Conservation (phyloP, 2,113 vertebrate species). For the Trogon melanurus region DNA sequence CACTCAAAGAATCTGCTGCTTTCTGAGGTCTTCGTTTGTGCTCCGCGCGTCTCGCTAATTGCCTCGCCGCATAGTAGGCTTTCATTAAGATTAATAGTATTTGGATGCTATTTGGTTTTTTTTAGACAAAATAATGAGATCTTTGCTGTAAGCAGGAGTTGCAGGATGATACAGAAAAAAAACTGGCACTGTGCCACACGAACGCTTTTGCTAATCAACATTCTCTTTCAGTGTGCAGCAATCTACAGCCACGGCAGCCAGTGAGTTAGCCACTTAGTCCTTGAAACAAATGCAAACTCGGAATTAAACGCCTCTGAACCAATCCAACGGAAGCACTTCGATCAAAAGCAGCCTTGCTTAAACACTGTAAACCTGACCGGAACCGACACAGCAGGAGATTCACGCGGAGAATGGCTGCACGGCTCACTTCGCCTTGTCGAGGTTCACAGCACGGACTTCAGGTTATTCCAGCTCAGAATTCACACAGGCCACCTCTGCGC, state of each 20-base stretch:
- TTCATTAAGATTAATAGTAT: conserved; percentile 25
- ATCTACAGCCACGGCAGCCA: background rate
- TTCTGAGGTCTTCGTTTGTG: background rate
- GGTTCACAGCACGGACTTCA: background rate
- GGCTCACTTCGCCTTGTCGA: background rate
- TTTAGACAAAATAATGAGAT: conserved; percentile 58
- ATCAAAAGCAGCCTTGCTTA: background rate
- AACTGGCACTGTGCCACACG: background rate
- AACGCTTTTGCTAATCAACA: conserved; percentile 9
- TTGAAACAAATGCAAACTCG: background rate
- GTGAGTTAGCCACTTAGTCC: background rate
- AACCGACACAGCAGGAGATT: background rate
- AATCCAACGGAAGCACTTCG: background rate
- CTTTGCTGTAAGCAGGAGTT: conserved; percentile 47
- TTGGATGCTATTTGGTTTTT: conserved; percentile 66
- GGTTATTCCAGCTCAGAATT: background rate
- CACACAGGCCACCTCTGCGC: background rate
- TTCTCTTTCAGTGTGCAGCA: background rate
- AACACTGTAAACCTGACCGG: background rate
- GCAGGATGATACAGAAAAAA: conserved; percentile 14
- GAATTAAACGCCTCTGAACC: conserved; percentile 4
- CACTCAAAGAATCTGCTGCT: background rate
- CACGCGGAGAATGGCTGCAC: background rate
- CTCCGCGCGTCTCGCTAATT: background rate
- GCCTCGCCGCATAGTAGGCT: background rate